Conservation (phyloP, 2,113 vertebrate species). For the Nannospalax galili region DNA sequence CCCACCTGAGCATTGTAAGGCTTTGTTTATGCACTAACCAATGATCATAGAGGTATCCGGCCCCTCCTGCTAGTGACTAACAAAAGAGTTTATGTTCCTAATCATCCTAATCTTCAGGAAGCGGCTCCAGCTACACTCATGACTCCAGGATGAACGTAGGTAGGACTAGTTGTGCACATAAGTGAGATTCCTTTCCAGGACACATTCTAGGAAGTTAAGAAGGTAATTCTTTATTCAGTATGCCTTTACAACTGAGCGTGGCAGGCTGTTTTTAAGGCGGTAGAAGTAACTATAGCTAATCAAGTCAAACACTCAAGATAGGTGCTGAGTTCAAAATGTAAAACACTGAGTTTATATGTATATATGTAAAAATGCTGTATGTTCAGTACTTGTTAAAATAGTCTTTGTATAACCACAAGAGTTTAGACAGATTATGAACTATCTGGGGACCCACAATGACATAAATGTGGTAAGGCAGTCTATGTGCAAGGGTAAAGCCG, state of each 20-base stretch:
- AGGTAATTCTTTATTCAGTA: constrained; percentile 35
- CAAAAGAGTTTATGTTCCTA: constrained; percentile 69
- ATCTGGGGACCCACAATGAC: background rate
- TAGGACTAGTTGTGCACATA: background rate
- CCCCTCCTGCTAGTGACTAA: constrained; percentile 73
- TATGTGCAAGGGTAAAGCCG: background rate
- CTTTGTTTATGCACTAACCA: constrained; percentile 75
- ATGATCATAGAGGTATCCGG: constrained; percentile 77
- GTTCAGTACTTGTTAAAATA: background rate
- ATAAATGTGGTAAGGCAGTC: background rate
- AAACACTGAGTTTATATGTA: background rate
- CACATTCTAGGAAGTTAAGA: constrained; percentile 47
- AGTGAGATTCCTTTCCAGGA: background rate
- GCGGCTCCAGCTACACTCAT: constrained; percentile 50
- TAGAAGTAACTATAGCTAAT: background rate
- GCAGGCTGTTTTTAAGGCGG: background rate
- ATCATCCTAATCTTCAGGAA: constrained; percentile 72
- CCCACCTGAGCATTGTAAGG: constrained; percentile 64
- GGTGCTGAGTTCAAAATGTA: constrained; percentile 15
- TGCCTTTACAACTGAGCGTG: background rate
- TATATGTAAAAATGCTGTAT: background rate
- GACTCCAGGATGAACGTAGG: constrained; percentile 58
- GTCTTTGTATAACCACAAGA: background rate
- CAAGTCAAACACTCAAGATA: background rate
- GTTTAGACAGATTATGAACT: background rate